phyloP scores from a whole-genome alignment of 2,113 vertebrate genomes.

The Anoura caudifer region DNA sequence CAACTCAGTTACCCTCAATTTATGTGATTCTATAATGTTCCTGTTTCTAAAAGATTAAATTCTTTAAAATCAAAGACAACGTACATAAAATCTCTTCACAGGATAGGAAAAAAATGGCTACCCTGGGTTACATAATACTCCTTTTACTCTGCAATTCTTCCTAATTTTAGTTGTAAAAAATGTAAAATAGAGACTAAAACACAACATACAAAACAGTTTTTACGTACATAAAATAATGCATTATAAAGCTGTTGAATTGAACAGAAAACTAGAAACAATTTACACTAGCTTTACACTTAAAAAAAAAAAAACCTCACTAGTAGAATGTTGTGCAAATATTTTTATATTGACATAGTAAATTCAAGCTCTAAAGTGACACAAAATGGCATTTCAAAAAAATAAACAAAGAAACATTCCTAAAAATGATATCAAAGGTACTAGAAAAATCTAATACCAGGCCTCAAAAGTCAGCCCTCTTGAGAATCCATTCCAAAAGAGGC shows the following conservation, averaged over 20 bases:
- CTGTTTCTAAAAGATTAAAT: conserved; percentile 41
- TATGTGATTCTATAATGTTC: not conserved
- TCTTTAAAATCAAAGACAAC: conserved; percentile 14
- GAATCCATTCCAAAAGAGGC: not conserved
- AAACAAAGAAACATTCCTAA: not conserved
- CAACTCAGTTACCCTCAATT: conserved; percentile 2
- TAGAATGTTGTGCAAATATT: not conserved
- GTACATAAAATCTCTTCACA: not conserved
- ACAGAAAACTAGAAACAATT: conserved; percentile 28
- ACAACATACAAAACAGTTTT: not conserved
- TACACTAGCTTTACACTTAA: conserved; percentile 19
- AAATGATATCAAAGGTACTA: not conserved
- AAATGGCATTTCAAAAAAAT: not conserved
- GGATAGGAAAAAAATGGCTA: not conserved
- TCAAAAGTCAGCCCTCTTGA: not conserved
- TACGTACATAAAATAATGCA: not conserved
- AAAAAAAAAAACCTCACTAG: not conserved
- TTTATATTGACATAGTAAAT: not conserved
- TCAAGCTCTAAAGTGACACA: not conserved
- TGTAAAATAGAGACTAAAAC: not conserved
- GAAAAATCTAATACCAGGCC: not conserved
- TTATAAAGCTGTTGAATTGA: not conserved
- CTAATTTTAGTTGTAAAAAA: conserved; percentile 9
- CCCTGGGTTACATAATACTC: not conserved
- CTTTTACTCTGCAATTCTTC: conserved; percentile 5